Percentiles rank a stretch among this genome's conserved stretches.
These are phyloP conservation scores for Otis tarda DNA, from an alignment of 2,113 vertebrate species.

Conservation along the genomic window DNA sequence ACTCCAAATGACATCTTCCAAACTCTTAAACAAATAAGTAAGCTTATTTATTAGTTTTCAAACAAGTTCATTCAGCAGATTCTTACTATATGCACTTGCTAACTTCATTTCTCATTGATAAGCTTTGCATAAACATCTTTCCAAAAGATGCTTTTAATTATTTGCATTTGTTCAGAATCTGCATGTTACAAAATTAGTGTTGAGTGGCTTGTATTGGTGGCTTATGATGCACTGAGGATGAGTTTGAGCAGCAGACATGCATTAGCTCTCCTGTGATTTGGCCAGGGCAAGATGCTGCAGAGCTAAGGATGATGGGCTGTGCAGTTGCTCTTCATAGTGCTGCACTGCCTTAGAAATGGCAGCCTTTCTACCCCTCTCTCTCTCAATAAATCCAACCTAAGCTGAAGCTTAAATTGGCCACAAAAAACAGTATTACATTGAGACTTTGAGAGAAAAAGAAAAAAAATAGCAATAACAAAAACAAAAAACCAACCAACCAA, in stretches of 20 bases:
- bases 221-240: background rate
- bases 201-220: background rate
- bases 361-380: background rate
- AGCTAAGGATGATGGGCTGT: background rate
- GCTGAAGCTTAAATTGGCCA: background rate
- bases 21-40: background rate
- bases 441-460: background rate
- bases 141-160: slow-evolving; percentile 30
- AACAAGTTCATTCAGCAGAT: background rate
- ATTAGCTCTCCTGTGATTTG: background rate
- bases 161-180: slow-evolving; percentile 8
- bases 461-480: background rate
- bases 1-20: background rate
- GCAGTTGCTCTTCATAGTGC: background rate
- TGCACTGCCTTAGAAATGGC: background rate
- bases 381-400: background rate
- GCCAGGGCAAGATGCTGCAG: background rate
- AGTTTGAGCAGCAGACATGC: background rate
- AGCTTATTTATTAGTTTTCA: background rate
- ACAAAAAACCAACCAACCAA: background rate
- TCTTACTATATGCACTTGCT: slow-evolving; percentile 13
- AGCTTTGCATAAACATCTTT: slow-evolving; percentile 9
- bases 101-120: slow-evolving; percentile 33
- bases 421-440: background rate
- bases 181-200: background rate